A percentile compares a stretch with the other conserved stretches of the same genome.
These are phyloP conservation scores for Polyergus mexicanus DNA, from an alignment of 1,140 invertebrate species.

Conservation along the genomic window DNA sequence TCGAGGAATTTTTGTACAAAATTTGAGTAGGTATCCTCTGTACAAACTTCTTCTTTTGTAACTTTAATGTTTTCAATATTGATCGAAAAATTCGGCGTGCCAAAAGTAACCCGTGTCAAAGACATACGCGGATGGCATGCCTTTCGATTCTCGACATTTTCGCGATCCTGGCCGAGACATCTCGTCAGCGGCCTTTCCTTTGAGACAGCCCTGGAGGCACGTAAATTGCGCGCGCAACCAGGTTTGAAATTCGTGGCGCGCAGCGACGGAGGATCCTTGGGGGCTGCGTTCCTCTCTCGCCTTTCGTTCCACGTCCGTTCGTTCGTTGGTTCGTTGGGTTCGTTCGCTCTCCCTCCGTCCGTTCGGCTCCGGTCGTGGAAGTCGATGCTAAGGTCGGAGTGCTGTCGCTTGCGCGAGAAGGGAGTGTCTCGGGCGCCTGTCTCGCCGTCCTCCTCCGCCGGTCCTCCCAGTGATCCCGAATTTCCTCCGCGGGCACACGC, in stretches of 20 bases:
- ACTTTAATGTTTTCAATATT: not conserved
- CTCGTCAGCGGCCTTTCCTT: slow-evolving; percentile 30
- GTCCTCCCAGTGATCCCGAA: slow-evolving; percentile 42
- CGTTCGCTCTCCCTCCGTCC: slow-evolving; percentile 70
- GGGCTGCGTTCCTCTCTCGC: slow-evolving; percentile 73
- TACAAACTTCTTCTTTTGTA: not conserved
- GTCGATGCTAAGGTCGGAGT: slow-evolving; percentile 79
- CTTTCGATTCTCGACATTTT: slow-evolving; percentile 59
- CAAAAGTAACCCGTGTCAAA: slow-evolving; percentile 5
- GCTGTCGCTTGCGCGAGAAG: slow-evolving; percentile 73
- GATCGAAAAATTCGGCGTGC: slow-evolving; percentile 52
- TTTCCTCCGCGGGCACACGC: slow-evolving; percentile 29
- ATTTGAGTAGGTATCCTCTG: no score
- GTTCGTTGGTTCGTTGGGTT: slow-evolving; percentile 75
- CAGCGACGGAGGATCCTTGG: slow-evolving; percentile 69
- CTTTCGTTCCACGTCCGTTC: slow-evolving; percentile 77
- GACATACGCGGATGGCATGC: not conserved
- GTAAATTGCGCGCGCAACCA: slow-evolving; percentile 75
- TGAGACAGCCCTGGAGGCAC: slow-evolving; percentile 57
- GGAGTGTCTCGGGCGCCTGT: slow-evolving; percentile 74
- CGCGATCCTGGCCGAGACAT: not conserved
- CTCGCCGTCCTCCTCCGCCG: slow-evolving; percentile 69
- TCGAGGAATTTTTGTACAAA: no score
- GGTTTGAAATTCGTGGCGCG: slow-evolving; percentile 83
- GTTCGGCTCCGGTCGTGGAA: slow-evolving; percentile 81